These are phyloP conservation scores for Mionectes olivaceus DNA, from an alignment of 2,797 vertebrate species.

Conservation along the genomic window DNA sequence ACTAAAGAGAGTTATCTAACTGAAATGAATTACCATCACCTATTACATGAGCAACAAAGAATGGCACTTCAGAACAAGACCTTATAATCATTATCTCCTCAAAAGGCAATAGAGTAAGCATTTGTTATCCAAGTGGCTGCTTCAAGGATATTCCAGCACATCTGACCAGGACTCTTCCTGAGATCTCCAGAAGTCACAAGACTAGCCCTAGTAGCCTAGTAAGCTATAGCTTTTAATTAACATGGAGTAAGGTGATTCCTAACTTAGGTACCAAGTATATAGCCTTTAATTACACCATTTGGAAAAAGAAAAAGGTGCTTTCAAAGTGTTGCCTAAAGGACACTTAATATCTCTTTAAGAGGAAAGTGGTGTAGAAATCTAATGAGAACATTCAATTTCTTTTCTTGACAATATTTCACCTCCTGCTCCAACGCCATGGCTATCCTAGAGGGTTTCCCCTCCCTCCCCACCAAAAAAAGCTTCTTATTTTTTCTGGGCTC, in stretches of 20 bases:
- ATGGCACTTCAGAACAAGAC: not conserved
- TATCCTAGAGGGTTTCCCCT: not conserved
- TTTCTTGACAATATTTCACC: not conserved
- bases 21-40: not conserved
- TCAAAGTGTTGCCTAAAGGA: not conserved
- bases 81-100: not conserved
- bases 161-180: not conserved
- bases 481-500: not conserved
- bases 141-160: not conserved
- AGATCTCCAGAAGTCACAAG: not conserved
- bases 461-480: not conserved
- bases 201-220: not conserved
- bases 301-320: not conserved
- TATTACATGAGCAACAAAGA: not conserved
- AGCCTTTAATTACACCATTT: not conserved
- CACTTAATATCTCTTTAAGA: not conserved
- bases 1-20: not conserved
- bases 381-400: not conserved
- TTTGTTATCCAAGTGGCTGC: not conserved
- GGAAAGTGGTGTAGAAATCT: not conserved
- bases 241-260: not conserved
- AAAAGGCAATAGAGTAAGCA: not conserved
- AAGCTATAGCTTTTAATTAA: slow-evolving; percentile 7
- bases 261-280: not conserved
- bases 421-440: not conserved